Evolutionary conservation across 2,888 invertebrate genomes (phyloP).

Genomic region (Rutpela maculata): DNA sequence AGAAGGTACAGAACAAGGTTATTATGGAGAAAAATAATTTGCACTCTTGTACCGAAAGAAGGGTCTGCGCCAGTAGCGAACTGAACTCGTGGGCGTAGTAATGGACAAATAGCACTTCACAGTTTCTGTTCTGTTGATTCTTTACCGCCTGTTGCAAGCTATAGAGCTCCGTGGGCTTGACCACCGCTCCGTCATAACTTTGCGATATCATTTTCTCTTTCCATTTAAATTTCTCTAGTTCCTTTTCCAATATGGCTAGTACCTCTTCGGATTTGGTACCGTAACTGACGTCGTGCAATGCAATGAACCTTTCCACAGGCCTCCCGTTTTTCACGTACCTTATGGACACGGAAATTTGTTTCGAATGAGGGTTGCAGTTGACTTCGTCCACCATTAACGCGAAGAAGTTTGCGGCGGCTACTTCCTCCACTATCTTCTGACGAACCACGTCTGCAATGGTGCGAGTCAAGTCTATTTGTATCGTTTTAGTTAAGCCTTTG

Average conservation of each 20-base stretch:
- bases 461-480: slow-evolving; percentile 40
- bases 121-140: slow-evolving; percentile 4
- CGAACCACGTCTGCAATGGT: slow-evolving; percentile 39
- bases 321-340: slow-evolving; percentile 35
- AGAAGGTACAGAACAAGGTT: slow-evolving; percentile 19
- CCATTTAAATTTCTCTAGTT: slow-evolving; percentile 38
- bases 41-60: slow-evolving; percentile 37
- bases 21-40: slow-evolving; percentile 40
- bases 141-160: slow-evolving; percentile 41
- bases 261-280: slow-evolving; percentile 39
- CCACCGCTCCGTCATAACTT: slow-evolving; percentile 42
- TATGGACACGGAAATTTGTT: slow-evolving; percentile 38
- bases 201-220: slow-evolving; percentile 44
- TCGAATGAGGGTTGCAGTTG: slow-evolving; percentile 13
- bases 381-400: slow-evolving; percentile 39
- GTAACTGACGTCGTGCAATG: slow-evolving; percentile 29
- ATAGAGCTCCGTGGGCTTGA: slow-evolving; percentile 45
- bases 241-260: slow-evolving; percentile 32
- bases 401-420: slow-evolving; percentile 33
- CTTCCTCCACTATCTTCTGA: slow-evolving; percentile 35
- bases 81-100: slow-evolving; percentile 43
- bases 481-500: slow-evolving; percentile 42
- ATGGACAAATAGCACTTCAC: slow-evolving; percentile 32
- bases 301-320: slow-evolving; percentile 41
- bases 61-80: slow-evolving; percentile 32